Percentiles rank a stretch among this genome's conserved stretches.
These are phyloP conservation scores for Malthinus flaveolus DNA, from an alignment of 2,888 invertebrate genomes.

Conservation along the genomic window DNA sequence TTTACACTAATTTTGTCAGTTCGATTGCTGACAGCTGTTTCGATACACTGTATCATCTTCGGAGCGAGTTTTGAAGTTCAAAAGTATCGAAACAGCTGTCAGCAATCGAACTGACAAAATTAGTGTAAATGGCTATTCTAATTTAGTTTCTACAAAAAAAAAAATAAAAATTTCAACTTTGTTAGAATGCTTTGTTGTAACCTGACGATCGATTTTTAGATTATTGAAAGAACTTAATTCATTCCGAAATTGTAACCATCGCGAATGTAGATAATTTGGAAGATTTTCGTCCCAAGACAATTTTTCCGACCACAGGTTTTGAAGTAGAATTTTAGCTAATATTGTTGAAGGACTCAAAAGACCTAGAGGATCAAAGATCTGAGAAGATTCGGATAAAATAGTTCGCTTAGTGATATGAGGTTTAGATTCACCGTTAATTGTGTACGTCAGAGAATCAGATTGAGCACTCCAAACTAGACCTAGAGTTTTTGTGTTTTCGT, in stretches of 20 bases:
- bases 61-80: too few species aligned
- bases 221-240: background rate
- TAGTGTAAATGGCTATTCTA: too few species aligned
- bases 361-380: conserved; percentile 5
- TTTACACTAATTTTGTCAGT: too few species aligned
- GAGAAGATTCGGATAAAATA: conserved; percentile 1
- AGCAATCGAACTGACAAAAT: too few species aligned
- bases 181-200: too few species aligned
- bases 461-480: background rate
- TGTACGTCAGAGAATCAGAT: background rate
- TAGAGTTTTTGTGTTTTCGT: background rate
- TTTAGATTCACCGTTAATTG: background rate
- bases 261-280: background rate
- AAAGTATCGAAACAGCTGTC: too few species aligned
- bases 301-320: background rate
- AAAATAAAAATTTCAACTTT: too few species aligned
- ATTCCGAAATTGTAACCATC: background rate
- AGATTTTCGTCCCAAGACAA: background rate
- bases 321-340: background rate
- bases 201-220: background rate
- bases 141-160: too few species aligned
- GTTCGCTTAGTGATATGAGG: background rate
- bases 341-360: background rate
- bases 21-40: too few species aligned
- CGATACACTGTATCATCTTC: too few species aligned